phyloP scores from a whole-genome alignment of 2,888 invertebrate genomes.

The Parapristionchus giblindavisi region DNA sequence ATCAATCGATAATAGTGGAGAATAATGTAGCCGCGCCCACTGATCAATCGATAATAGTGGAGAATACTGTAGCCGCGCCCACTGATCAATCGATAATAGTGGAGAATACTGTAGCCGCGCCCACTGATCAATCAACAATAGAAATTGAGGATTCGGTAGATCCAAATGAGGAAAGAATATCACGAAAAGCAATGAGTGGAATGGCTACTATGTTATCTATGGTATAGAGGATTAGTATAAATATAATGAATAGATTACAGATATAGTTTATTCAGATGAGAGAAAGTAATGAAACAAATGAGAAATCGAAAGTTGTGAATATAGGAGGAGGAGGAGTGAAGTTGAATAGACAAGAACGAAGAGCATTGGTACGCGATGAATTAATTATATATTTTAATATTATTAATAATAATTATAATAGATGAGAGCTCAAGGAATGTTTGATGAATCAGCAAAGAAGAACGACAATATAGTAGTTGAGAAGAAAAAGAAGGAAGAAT shows the following conservation, averaged over 20 bases:
- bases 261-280: constrained; percentile 2
- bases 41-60: not conserved
- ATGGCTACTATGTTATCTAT: not conserved
- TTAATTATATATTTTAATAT: not conserved
- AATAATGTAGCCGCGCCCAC: not conserved
- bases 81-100: not conserved
- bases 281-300: not conserved
- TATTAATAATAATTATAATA: not conserved
- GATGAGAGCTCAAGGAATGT: constrained; percentile 18
- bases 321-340: constrained; percentile 6
- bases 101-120: not conserved
- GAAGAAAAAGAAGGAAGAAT: not conserved
- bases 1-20: constrained; percentile 5
- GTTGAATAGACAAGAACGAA: constrained; percentile 37
- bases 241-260: too few relatives aligned
- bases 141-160: not conserved
- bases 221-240: too few relatives aligned
- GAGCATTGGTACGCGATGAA: constrained; percentile 29
- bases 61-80: not conserved
- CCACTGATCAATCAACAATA: not conserved
- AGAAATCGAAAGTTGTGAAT: not conserved
- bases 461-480: not conserved
- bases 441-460: constrained; percentile 5
- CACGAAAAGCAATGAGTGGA: not conserved
- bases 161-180: too few relatives aligned